Evolutionary conservation across 2,888 invertebrate genomes (phyloP).

Genomic region (Brachynemurus nebulosus): DNA sequence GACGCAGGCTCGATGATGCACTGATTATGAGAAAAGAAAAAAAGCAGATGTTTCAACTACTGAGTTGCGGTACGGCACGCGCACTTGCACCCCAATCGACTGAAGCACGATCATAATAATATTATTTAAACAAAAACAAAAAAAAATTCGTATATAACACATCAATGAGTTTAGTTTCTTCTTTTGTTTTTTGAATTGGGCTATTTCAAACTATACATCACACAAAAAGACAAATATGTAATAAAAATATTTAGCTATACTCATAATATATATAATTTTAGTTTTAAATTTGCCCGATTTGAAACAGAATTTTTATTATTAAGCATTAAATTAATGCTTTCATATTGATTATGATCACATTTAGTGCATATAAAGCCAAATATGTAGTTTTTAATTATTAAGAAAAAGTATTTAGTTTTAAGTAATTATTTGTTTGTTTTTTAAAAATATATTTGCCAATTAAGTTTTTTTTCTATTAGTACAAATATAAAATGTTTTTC

Average conservation of each 20-base stretch:
- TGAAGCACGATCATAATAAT: neutral
- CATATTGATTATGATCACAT: conserved; percentile 1
- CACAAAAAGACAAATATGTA: no score
- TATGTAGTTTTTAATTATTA: neutral
- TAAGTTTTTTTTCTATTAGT: neutral
- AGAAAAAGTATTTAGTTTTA: neutral
- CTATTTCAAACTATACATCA: no score
- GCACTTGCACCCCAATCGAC: neutral
- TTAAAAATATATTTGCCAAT: conserved; percentile 2
- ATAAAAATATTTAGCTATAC: no score
- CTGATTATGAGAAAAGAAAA: neutral
- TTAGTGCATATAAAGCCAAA: conserved; percentile 1
- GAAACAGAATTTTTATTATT: neutral
- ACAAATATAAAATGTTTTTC: neutral
- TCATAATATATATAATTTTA: no score
- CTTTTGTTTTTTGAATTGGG: no score
- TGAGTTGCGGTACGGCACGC: neutral
- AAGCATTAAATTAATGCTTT: conserved; percentile 2
- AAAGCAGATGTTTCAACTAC: neutral
- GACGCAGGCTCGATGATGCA: conserved; percentile 4
- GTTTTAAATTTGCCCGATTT: no score
- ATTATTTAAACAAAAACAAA: no score
- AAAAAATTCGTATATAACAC: no score
- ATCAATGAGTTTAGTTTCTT: no score
- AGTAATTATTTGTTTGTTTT: neutral